These are phyloP conservation scores for Rhyacichthys aspro DNA, from an alignment of 2,797 vertebrate species.

Conservation along the genomic window DNA sequence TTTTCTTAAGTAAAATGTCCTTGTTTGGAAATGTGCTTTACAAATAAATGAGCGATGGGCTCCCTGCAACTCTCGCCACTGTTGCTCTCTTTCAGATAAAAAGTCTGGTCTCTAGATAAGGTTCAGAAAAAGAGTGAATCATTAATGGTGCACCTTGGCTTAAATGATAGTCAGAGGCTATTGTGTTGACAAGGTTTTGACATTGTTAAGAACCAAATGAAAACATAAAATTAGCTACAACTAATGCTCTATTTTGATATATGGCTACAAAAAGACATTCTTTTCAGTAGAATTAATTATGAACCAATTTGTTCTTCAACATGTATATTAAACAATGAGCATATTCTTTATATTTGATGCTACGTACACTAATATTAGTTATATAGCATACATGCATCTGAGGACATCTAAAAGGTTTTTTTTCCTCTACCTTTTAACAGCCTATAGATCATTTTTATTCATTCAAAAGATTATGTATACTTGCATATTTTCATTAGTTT, in stretches of 20 bases:
- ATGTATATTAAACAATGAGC: too few species aligned
- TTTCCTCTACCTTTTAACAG: too few species aligned
- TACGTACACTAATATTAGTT: too few species aligned
- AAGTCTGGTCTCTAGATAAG: conserved; percentile 10
- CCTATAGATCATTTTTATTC: too few species aligned
- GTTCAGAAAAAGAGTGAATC: neutral
- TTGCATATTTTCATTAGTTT: too few species aligned
- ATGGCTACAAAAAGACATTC: conserved; percentile 16
- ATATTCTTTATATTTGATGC: too few species aligned
- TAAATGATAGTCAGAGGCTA: conserved; percentile 8
- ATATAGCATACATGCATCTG: too few species aligned
- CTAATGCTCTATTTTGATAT: conserved; percentile 42
- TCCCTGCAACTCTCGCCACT: neutral
- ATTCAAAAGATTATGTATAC: too few species aligned
- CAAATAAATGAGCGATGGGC: conserved; percentile 8
- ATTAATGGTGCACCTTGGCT: conserved; percentile 4
- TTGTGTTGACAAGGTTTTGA: conserved; percentile 11
- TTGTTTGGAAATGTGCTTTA: conserved; percentile 22
- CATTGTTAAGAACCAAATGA: conserved; percentile 29
- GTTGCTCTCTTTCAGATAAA: conserved; percentile 5
- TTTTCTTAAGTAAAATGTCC: conserved; percentile 42
- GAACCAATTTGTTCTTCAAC: conserved; percentile 9
- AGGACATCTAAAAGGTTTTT: too few species aligned
- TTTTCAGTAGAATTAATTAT: conserved; percentile 3
- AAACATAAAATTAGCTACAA: conserved; percentile 34